A percentile compares a stretch with the other conserved stretches of the same genome.
Conservation (phyloP, 2,797 vertebrate species). For the Sebastes glaucus region DNA sequence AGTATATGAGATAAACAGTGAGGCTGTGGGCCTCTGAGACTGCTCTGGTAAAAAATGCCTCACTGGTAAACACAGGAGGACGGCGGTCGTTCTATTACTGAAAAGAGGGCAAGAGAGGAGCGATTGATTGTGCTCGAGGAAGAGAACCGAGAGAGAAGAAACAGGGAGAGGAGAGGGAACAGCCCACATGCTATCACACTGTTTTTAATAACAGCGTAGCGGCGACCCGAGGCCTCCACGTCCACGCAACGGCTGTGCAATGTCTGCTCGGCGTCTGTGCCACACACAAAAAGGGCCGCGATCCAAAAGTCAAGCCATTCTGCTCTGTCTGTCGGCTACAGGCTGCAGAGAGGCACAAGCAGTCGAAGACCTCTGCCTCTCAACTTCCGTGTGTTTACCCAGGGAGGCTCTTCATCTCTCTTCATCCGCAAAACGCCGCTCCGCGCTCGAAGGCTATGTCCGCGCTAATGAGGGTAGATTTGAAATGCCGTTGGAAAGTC, state of each 20-base stretch:
- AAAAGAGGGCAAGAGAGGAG: slow-evolving; percentile 66
- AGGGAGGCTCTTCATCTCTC: background rate
- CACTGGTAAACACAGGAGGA: slow-evolving; percentile 63
- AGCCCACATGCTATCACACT: slow-evolving; percentile 86
- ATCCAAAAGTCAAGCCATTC: slow-evolving; percentile 76
- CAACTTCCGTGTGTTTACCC: background rate
- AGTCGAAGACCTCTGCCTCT: slow-evolving; percentile 51
- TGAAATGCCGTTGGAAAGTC: background rate
- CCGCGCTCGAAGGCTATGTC: background rate
- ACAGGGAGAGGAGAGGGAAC: slow-evolving; percentile 73
- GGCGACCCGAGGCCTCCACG: slow-evolving; percentile 83
- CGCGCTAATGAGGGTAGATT: background rate
- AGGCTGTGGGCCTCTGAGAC: slow-evolving; percentile 14
- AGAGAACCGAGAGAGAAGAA: slow-evolving; percentile 72
- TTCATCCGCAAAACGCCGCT: background rate
- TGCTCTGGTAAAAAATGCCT: slow-evolving; percentile 32
- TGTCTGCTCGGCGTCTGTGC: slow-evolving; percentile 85
- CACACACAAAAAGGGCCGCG: slow-evolving; percentile 66
- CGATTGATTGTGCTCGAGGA: slow-evolving; percentile 56
- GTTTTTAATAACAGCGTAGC: slow-evolving; percentile 84
- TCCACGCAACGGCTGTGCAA: slow-evolving; percentile 88
- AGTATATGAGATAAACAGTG: slow-evolving; percentile 24
- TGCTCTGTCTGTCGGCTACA: slow-evolving; percentile 74
- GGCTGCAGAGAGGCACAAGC: slow-evolving; percentile 57
- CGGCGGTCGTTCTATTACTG: slow-evolving; percentile 30